Base-by-base conservation (phyloP, 1,140 invertebrate species). In the Akabosia matsudoensis region DNA sequence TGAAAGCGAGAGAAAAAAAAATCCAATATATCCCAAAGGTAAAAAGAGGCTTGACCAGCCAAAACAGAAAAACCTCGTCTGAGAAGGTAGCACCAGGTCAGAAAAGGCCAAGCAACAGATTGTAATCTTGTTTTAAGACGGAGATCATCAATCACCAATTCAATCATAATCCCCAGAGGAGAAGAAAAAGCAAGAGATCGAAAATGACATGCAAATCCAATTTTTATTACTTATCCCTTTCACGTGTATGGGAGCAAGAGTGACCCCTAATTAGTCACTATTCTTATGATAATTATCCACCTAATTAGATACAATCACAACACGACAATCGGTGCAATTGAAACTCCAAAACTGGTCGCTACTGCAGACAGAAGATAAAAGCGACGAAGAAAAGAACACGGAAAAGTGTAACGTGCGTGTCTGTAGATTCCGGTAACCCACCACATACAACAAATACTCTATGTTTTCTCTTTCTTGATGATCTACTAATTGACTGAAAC, bases 401-500 rank as follows among this genome's bases (percentile, higher is more conserved):
- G 37, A 45, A 7, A 45, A 18, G 37, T n/a, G n/a, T n/a, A n/a
- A n/a, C n/a, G n/a, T n/a, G n/a, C n/a, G n/a, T n/a, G n/a, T n/a
- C n/a, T n/a, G n/a, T n/a, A n/a, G n/a, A n/a, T n/a, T n/a, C n/a
- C n/a, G n/a, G n/a, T n/a, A n/a, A n/a, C n/a, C n/a, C n/a, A n/a
- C n/a, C n/a, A n/a, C n/a, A n/a, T n/a, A n/a, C n/a, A n/a, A n/a
- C n/a, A n/a, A n/a, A n/a, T n/a, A n/a, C n/a, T n/a, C n/a, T n/a
- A n/a, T n/a, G 37, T 18, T 45, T 18, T 45, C 37, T 45, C 7
- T 45, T 45, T 45, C 7, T 45, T 45, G 37, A 45, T 7, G 37
- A 56, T 61, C 72, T 51, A 54, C 80, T 81, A 81, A 81, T 81
- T 81, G 80, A 79, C 74, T 76, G 80, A 81, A 79, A 81, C 80